Evolutionary conservation across 2,113 vertebrate species (phyloP).

Genomic region (Cebus imitator): DNA sequence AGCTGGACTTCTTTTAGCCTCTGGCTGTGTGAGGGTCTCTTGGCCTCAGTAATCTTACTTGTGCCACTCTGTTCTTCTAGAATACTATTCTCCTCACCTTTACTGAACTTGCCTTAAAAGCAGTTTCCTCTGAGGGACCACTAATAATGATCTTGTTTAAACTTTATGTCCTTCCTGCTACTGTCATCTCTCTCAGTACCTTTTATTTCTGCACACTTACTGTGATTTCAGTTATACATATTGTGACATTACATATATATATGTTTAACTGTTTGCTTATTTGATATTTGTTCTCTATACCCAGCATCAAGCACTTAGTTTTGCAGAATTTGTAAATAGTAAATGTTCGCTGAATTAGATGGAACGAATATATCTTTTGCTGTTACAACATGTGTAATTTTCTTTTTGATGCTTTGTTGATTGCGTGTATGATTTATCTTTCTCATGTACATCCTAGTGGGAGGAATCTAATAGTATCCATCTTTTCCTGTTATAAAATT

Average conservation of each 20-base stretch:
- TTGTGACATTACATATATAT: neutral
- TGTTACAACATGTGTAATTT: neutral
- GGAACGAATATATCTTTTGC: neutral
- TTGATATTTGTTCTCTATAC: neutral
- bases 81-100: neutral
- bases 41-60: neutral
- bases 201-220: neutral
- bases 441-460: neutral
- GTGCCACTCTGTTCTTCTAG: neutral
- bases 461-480: neutral
- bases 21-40: neutral
- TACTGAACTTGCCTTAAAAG: neutral
- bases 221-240: neutral
- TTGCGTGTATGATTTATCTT: neutral
- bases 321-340: neutral
- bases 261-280: neutral
- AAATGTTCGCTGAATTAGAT: neutral
- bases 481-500: slow-evolving; percentile 23
- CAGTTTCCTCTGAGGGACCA: neutral
- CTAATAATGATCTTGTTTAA: neutral
- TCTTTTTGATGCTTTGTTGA: neutral
- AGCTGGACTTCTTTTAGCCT: neutral
- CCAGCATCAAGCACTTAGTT: neutral
- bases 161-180: neutral
- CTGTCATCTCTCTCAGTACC: neutral